Base-by-base conservation (phyloP, 2,113 vertebrate genomes). In the Pelmatolapia mariae region DNA sequence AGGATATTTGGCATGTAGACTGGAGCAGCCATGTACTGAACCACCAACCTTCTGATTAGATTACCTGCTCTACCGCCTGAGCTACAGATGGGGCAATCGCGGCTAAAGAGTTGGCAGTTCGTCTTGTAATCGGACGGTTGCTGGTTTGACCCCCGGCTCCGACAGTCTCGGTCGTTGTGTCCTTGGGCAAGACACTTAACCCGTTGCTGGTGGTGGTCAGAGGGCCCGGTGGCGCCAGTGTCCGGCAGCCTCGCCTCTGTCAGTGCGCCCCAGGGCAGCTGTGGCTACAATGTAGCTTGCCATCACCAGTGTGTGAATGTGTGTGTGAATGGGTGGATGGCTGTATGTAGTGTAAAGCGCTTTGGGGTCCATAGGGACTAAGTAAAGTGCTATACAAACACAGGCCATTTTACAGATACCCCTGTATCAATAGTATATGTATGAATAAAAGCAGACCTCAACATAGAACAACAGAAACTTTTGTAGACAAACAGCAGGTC, bases 221-320 rank as follows among this genome's bases (percentile, higher is more conserved):
- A 54, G 52, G 5, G n/a, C 52, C n/a, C 5, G 0, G n/a, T 52
- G 52, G 52, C n/a, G 0, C n/a, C 53, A 53, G 19, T 53, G 50
- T 53, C 50, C 0, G 0, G 50, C 50, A 53, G 9, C 50, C 5
- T 52, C 5, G 5, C 50, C 0, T 52, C 50, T 52, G 19, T 22
- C 53, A 52, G 50, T 52, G 50, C 0, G 50, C 50, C 8, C 50
- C 50, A 54, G 53, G 53, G 53, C 53, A 54, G 10, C 53, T 54
- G n/a, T 54, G n/a, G 53, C 53, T 54, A 24, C 53, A 54, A 54
- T 2, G n/a, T 24, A 24, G 53, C 53, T 56, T 59, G 26, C 24
- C 8, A 59, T 29, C 5, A 59, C 8, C 56, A 29, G 26, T 29
- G 26, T 59, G 56, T 29, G 13, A 57, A 57, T 59, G 56, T 59